phyloP scores from a whole-genome alignment of 2,797 vertebrate genomes.

The Passerculus sandwichensis region DNA sequence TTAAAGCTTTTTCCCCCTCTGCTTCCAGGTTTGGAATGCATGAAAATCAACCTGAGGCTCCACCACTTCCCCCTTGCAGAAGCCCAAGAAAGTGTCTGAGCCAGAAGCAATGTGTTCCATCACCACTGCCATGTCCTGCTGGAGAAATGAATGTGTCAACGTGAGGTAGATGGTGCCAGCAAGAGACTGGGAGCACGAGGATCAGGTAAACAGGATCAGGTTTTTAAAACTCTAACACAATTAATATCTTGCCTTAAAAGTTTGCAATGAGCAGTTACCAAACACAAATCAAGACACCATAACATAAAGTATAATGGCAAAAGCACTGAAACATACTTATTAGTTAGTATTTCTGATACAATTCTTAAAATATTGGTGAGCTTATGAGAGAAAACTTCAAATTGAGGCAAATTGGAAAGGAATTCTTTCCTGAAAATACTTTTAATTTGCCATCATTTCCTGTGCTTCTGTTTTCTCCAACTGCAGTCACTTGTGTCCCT shows the following conservation, averaged over 20 bases:
- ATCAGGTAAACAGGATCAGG: background rate
- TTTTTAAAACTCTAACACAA: background rate
- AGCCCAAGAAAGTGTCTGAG: background rate
- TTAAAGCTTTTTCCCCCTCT: background rate
- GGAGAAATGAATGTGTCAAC: accelerated
- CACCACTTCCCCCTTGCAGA: background rate
- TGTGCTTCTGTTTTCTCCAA: background rate
- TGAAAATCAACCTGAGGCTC: background rate
- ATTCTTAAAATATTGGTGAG: background rate
- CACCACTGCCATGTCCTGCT: background rate
- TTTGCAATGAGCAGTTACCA: background rate
- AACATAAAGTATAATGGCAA: background rate
- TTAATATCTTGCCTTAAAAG: background rate
- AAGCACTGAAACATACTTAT: background rate
- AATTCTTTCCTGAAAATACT: background rate
- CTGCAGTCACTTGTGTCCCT: background rate
- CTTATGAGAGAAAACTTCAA: background rate
- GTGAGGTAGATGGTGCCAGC: background rate
- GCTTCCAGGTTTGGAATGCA: background rate
- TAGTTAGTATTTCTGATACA: background rate
- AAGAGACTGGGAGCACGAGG: background rate
- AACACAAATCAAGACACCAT: background rate
- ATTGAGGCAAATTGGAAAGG: background rate
- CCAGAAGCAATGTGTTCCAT: background rate
- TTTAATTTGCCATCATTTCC: conserved; percentile 36